Percentiles rank a stretch among this genome's conserved stretches.
These are phyloP conservation scores for Globia sparganii DNA, from an alignment of 2,888 invertebrate genomes.

Conservation along the genomic window DNA sequence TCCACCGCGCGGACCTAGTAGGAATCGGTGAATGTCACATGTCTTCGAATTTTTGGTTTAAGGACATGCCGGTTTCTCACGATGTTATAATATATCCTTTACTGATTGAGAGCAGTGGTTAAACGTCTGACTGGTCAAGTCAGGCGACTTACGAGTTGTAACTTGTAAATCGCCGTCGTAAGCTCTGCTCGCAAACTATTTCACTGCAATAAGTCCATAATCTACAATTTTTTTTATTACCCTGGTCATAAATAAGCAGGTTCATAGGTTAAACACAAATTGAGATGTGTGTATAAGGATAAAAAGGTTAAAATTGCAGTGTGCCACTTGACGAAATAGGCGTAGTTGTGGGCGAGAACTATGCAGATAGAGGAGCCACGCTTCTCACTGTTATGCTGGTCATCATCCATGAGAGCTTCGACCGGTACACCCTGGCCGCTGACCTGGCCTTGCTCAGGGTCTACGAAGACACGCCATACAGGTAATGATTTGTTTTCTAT, in stretches of 20 bases:
- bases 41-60: no score
- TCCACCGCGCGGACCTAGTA: no score
- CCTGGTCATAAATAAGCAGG: neutral
- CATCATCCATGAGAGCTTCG: constrained; percentile 77
- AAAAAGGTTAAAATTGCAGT: constrained; percentile 67
- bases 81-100: no score
- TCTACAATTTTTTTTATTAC: no score
- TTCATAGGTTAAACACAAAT: neutral
- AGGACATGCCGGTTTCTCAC: no score
- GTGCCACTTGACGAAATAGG: constrained; percentile 78
- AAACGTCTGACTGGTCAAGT: no score
- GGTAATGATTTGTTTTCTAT: constrained; percentile 63
- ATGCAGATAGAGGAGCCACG: constrained; percentile 80
- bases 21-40: no score
- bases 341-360: constrained; percentile 82
- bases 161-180: no score
- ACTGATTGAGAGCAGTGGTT: no score
- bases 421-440: constrained; percentile 73
- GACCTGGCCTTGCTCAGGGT: constrained; percentile 79
- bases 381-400: constrained; percentile 76
- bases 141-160: no score
- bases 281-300: no score
- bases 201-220: neutral
- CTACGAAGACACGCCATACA: constrained; percentile 74
- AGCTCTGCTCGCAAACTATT: neutral